A percentile compares a stretch with the other conserved stretches of the same genome.
Conservation (phyloP, 2,113 vertebrate species). For the Smithornis capensis region DNA sequence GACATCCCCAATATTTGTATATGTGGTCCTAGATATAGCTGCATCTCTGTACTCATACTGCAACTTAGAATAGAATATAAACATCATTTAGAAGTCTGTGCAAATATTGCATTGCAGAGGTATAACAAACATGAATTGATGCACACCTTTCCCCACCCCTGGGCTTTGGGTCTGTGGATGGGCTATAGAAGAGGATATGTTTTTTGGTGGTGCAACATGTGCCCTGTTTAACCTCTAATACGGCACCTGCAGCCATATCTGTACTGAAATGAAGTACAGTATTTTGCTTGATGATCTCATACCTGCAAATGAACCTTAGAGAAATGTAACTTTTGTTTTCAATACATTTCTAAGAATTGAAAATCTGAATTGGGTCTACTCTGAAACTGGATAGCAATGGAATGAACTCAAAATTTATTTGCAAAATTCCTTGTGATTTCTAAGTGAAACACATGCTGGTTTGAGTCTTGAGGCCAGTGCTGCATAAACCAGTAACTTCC, state of each 20-base stretch:
- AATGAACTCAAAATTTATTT: neutral
- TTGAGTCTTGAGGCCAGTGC: neutral
- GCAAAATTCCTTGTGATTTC: neutral
- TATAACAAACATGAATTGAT: fast-evolving
- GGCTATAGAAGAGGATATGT: neutral
- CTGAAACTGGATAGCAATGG: neutral
- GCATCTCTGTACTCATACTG: neutral
- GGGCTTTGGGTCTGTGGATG: fast-evolving
- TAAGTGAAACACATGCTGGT: neutral
- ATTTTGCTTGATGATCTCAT: neutral
- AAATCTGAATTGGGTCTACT: neutral
- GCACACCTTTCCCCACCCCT: fast-evolving
- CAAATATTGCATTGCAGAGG: neutral
- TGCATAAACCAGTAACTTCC: neutral
- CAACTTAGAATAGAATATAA: neutral
- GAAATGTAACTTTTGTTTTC: neutral
- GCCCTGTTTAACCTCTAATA: neutral
- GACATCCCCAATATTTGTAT: neutral
- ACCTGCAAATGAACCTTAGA: neutral
- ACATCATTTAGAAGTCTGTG: neutral
- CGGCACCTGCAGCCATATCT: neutral
- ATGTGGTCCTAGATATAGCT: neutral
- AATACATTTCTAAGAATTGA: neutral
- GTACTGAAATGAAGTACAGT: neutral
- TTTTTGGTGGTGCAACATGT: fast-evolving